Base-by-base conservation (phyloP, 2,888 invertebrate species). In the Clostera curtula region DNA sequence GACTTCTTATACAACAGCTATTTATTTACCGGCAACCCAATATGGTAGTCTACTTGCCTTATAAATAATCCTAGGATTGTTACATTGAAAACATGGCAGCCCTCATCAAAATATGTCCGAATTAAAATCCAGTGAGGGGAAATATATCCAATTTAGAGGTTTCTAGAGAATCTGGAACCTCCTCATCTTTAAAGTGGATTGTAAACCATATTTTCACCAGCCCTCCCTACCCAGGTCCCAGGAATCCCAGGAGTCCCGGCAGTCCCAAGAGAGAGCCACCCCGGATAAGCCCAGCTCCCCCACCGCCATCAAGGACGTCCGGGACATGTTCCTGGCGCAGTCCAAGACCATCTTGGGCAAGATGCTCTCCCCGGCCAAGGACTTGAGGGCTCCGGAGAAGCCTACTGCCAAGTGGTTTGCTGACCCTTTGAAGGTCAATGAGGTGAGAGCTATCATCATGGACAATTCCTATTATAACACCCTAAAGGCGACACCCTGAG, bases 281-380 rank as follows among this genome's bases (percentile, higher is more conserved):
- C 63, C 67, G 0, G 68, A 63, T 21, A 60, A 50, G 38, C 32
- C 43, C 1, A 27, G 19, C n/a, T 34, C 49, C 0, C 47, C 50
- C 1, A 85, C 87, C 1, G 84, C 86, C 27, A 88, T 89, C 13
- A 89, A 88, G 46, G 91, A 92, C 44, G 89, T 92, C 3, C 35
- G 49, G 1, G 40, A 43, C 3, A 22, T 47, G 29, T 29, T 55
- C 21, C 34, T 90, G 51, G 86, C 87, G 6, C 88, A 90, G 43
- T 91, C 92, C 4, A 90, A 92, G 69, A 88, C 86, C 59, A 84
- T 92, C 49, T 70, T 92, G 39, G 92, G 88, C 25, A 92, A 92
- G 75, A 90, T 93, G 50, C 77, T 93, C 14, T 92, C 93, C 0
- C 93, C 93, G 0, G 86, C 89, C 1, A 89, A 88, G 64, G 92